Percentiles rank a stretch among this genome's conserved stretches.
phyloP scores from a whole-genome alignment of 2,113 vertebrate genomes.

The Sisor rabdophorus region DNA sequence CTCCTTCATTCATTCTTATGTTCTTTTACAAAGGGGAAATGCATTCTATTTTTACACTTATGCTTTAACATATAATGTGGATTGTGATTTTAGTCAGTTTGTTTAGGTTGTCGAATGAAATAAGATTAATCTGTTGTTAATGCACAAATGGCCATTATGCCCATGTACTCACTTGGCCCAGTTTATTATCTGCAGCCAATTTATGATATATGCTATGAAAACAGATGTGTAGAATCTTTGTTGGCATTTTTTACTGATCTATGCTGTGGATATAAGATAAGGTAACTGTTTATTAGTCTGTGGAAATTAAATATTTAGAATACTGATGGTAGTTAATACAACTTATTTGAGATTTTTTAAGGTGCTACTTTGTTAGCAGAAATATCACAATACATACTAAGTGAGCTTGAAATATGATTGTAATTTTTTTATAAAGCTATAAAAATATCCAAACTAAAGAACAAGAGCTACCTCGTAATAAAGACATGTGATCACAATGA shows the following conservation, averaged over 20 bases:
- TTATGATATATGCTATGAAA: conserved; percentile 8
- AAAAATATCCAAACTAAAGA: not conserved
- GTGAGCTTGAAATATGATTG: not conserved
- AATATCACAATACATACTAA: not conserved
- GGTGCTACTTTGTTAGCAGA: too few relatives aligned
- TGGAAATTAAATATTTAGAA: conserved; percentile 1
- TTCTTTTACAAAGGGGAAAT: conserved; percentile 9
- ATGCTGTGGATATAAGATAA: not conserved
- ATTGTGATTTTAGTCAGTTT: not conserved
- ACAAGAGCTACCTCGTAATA: not conserved
- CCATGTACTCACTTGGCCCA: conserved; percentile 50
- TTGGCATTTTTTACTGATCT: not conserved
- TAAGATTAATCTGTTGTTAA: not conserved
- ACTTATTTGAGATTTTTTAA: not conserved
- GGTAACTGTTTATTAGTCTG: conserved; percentile 4
- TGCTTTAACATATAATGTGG: not conserved
- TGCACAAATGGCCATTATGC: conserved; percentile 19
- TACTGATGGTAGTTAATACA: not conserved
- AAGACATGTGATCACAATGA: not conserved
- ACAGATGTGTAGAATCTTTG: not conserved
- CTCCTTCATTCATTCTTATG: conserved; percentile 39
- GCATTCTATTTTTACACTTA: not conserved
- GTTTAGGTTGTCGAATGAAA: not conserved
- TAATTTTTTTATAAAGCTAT: not conserved
- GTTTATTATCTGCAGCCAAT: conserved; percentile 32